Conservation (phyloP, 2,113 vertebrate species). For the Podarcis raffonei region DNA sequence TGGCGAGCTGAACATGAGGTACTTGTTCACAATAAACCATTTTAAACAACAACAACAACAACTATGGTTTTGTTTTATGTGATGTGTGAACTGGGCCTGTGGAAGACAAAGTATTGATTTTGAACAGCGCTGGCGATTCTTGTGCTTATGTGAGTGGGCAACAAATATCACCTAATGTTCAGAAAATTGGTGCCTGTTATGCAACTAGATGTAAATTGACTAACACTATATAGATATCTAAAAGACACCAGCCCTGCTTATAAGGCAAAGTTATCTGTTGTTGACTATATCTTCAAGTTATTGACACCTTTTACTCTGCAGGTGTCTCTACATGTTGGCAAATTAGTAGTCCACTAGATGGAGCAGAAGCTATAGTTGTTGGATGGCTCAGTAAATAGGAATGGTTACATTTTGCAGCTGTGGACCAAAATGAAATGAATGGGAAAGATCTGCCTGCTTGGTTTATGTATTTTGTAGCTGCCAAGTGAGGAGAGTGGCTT, state of each 20-base stretch:
- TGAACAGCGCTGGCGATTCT: too few species aligned
- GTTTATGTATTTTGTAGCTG: conserved; percentile 22
- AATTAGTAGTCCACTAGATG: conserved; percentile 60
- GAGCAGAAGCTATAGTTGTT: conserved; percentile 38
- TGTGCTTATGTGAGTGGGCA: too few species aligned
- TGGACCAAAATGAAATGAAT: conserved; percentile 35
- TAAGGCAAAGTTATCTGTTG: fast-evolving
- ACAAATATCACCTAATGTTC: neutral
- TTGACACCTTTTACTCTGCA: neutral
- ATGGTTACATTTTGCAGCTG: fast-evolving
- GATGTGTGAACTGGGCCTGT: too few species aligned
- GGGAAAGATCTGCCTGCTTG: conserved; percentile 20
- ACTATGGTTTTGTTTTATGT: too few species aligned
- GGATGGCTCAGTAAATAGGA: neutral
- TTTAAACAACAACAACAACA: too few species aligned
- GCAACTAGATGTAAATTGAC: neutral
- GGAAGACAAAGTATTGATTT: too few species aligned
- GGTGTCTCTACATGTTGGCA: fast-evolving
- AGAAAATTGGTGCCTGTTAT: neutral
- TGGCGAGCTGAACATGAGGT: too few species aligned
- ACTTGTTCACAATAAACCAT: too few species aligned
- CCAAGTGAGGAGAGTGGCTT: neutral
- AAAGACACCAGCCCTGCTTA: neutral
- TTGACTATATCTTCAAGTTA: neutral
- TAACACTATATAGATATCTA: neutral